Conservation (phyloP, 2,888 invertebrate species). For the Stenoptilia bipunctidactyla region DNA sequence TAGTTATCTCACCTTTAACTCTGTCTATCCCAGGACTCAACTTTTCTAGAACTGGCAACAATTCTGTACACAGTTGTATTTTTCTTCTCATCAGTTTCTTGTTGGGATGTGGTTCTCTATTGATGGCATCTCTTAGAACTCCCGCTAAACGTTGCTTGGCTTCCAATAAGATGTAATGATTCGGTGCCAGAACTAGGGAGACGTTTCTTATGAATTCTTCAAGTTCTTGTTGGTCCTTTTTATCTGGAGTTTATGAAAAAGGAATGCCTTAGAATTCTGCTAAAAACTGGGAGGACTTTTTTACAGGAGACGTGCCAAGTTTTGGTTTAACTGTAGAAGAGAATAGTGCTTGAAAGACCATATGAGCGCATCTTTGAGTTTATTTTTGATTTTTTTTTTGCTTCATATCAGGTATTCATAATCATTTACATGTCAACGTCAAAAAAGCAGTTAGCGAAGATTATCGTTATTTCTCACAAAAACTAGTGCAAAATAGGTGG, state of each 20-base stretch:
- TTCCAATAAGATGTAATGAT: constrained; percentile 77
- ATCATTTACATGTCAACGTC: too few relatives aligned
- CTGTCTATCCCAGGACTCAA: constrained; percentile 80
- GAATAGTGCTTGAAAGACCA: too few relatives aligned
- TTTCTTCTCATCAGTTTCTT: constrained; percentile 73
- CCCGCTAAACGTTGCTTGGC: constrained; percentile 79
- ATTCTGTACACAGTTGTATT: constrained; percentile 74
- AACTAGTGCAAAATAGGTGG: too few relatives aligned
- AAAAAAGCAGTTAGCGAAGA: too few relatives aligned
- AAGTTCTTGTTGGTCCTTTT: constrained; percentile 50
- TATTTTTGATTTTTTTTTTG: too few relatives aligned
- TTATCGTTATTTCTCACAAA: too few relatives aligned
- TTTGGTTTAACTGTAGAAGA: too few relatives aligned
- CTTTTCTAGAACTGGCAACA: constrained; percentile 74
- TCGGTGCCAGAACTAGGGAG: constrained; percentile 70
- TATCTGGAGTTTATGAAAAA: constrained; percentile 36
- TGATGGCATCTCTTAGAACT: constrained; percentile 61
- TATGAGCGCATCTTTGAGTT: too few relatives aligned
- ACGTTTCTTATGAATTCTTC: constrained; percentile 69
- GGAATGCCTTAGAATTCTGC: too few relatives aligned
- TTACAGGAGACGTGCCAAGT: too few relatives aligned
- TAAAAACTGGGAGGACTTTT: too few relatives aligned
- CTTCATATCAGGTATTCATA: too few relatives aligned
- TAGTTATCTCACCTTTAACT: constrained; percentile 73
- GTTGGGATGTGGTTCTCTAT: constrained; percentile 57